Base-by-base conservation (phyloP, 2,113 vertebrate species). In the Oryzias curvinotus region DNA sequence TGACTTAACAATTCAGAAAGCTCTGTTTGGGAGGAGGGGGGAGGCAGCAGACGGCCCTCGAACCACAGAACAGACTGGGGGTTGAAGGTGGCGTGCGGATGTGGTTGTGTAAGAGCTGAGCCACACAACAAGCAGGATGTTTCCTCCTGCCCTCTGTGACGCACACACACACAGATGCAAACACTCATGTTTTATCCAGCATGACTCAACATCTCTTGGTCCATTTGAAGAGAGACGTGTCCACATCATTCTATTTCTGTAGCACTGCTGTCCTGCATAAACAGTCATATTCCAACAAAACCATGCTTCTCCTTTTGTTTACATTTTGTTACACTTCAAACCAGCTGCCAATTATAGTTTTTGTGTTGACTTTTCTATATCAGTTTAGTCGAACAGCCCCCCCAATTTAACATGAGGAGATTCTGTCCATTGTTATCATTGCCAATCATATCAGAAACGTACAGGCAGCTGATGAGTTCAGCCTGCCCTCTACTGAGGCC, bases 401-500 rank as follows among this genome's bases (percentile, higher is more conserved):
- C 44, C 36, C 36, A 36, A 57, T 14, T 21, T 75, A 42, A 5
- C 60, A 14, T 68, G 26, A 18, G 16, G 50, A 50, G 46, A 46
- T 69, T 62, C 68, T 47, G 60, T 63, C 16, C 52, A n/a, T 78
- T 43, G 4, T 57, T 50, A 14, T 55, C 28, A 13, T 45, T 28
- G 43, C 28, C 54, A 47, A 50, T 59, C 57, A 26, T 45, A 64
- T 54, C 46, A 28, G 49, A 73, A 46, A 72, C 63, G 19, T 55
- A 10, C 25, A 60, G 48, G 60, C 59, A 71, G 73, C 57, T 56
- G 57, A 62, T 50, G 55, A 65, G 54, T 68, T 74, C 80, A 74
- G 77, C 67, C 76, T 70, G 69, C 71, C 78, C 74, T 78, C 75
- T 48, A 36, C 68, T 56, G 52, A 64, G 65, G 81, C 77, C 85